These are phyloP conservation scores for Agrotis exclamationis DNA, from an alignment of 2,888 invertebrate genomes.

Conservation along the genomic window DNA sequence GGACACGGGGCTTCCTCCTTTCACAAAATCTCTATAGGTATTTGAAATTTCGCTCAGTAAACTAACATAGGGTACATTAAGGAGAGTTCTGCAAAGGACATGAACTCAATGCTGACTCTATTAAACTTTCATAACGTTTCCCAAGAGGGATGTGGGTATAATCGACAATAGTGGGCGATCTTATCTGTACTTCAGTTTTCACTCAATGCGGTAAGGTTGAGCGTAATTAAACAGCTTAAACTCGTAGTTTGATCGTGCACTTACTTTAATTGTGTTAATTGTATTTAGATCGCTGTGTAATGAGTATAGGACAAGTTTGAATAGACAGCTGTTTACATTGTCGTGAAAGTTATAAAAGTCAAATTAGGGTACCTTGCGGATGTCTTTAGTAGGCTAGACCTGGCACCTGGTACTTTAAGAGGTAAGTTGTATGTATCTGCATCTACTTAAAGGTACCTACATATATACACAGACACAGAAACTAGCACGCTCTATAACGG, in stretches of 20 bases:
- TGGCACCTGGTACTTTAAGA: slow-evolving; percentile 31
- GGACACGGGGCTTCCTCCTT: slow-evolving; percentile 40
- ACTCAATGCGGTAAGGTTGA: slow-evolving; percentile 28
- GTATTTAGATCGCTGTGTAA: slow-evolving; percentile 43
- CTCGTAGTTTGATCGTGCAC: slow-evolving; percentile 11
- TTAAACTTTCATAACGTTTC: slow-evolving; percentile 63
- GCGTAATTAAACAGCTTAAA: slow-evolving; percentile 27
- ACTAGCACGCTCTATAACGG: too few species aligned
- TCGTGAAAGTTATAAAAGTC: slow-evolving; percentile 53
- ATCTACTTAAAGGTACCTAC: not conserved
- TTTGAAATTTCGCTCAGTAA: slow-evolving; percentile 45
- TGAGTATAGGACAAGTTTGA: slow-evolving; percentile 23
- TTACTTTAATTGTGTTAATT: slow-evolving; percentile 48
- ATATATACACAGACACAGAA: too few species aligned
- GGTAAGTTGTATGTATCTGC: slow-evolving; percentile 21
- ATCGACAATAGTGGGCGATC: slow-evolving; percentile 51
- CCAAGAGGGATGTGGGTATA: slow-evolving; percentile 59
- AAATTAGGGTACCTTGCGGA: slow-evolving; percentile 43
- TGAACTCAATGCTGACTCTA: slow-evolving; percentile 56
- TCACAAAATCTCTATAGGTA: slow-evolving; percentile 50
- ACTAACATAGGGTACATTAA: slow-evolving; percentile 47
- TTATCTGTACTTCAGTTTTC: slow-evolving; percentile 46
- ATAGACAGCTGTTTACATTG: slow-evolving; percentile 24
- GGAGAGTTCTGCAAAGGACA: slow-evolving; percentile 57
- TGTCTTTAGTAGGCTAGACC: slow-evolving; percentile 39